Evolutionary conservation across 2,888 invertebrate genomes (phyloP), one percentile per base, ranked within the genome.

Genomic region (Amiota mariae): DNA sequence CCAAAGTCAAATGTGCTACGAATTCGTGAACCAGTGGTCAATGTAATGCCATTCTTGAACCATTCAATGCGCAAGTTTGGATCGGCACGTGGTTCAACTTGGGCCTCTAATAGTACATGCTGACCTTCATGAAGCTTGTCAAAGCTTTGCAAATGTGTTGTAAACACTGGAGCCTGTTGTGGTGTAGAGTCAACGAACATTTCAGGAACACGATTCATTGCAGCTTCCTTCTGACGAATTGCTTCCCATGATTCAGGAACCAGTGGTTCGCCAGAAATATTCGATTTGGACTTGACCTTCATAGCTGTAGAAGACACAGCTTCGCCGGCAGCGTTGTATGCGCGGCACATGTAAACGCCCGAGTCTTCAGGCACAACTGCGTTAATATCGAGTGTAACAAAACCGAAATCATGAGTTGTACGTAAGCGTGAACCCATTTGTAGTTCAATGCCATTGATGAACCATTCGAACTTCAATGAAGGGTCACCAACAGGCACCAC

Each of bases 1-100:
- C 99, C 99, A 90, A 99, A 99, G 89, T 99, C 99, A 87, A 98
- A 97, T 46, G 97, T 96, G 81, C 97, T 97, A 87, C 96, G 95
- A 77, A 98, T 92, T 81, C 98, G 93, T 51, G 98, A 95, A 80
- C 96, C 97, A 75, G 96, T 96, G 75, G 95, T 95, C 18, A 97
- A 91, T 0, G 95, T 92, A 64, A 95, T 90, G n/a, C 97, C 96
- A 87, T 97, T 97, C 88, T 97, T 97, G 90, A 95, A 97, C 97
- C 97, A 97, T 89, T 97, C 97, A 73, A 96, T 94, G 75, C 94
- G 92, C 56, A 97, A 91, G 86, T 97, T 95, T 0, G 97, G 96
- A 91, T 97, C 97, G 8, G 95, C 94, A 80, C 96, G 92, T 12
- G 97, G 97, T 86, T 97, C 97, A 12, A 97, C 96, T 90, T 96